phyloP scores from a whole-genome alignment of 2,888 invertebrate species.

The Xanthia togata region DNA sequence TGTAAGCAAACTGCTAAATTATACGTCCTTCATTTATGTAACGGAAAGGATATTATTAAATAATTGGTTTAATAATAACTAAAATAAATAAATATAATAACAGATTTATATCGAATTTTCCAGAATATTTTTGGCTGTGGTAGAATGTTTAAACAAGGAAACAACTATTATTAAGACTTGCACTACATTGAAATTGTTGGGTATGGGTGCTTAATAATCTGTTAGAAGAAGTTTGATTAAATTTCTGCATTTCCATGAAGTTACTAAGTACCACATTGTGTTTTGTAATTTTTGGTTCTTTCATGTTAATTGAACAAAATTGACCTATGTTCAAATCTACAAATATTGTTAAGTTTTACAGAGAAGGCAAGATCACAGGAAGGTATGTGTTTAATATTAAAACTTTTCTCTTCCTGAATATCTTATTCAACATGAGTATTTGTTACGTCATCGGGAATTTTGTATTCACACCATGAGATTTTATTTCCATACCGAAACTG shows the following conservation, averaged over 20 bases:
- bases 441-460: slow-evolving; percentile 19
- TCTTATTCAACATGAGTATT: slow-evolving; percentile 8
- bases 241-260: neutral
- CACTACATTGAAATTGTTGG: too few species aligned
- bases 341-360: neutral
- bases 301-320: neutral
- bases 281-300: neutral
- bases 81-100: too few species aligned
- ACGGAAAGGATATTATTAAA: slow-evolving; percentile 21
- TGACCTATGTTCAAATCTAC: neutral
- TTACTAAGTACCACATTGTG: neutral
- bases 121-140: slow-evolving; percentile 21
- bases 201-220: too few species aligned
- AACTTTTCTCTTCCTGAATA: slow-evolving; percentile 16
- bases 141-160: too few species aligned
- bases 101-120: neutral
- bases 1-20: slow-evolving; percentile 50
- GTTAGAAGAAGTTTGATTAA: too few species aligned
- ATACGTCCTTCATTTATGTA: slow-evolving; percentile 34
- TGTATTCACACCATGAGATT: slow-evolving; percentile 20
- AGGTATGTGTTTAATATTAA: slow-evolving; percentile 6
- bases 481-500: slow-evolving; percentile 36
- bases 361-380: neutral
- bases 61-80: too few species aligned
- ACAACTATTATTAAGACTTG: too few species aligned